Evolutionary conservation across 2,113 vertebrate genomes (phyloP).

Genomic region (Pteruthius melanotis): DNA sequence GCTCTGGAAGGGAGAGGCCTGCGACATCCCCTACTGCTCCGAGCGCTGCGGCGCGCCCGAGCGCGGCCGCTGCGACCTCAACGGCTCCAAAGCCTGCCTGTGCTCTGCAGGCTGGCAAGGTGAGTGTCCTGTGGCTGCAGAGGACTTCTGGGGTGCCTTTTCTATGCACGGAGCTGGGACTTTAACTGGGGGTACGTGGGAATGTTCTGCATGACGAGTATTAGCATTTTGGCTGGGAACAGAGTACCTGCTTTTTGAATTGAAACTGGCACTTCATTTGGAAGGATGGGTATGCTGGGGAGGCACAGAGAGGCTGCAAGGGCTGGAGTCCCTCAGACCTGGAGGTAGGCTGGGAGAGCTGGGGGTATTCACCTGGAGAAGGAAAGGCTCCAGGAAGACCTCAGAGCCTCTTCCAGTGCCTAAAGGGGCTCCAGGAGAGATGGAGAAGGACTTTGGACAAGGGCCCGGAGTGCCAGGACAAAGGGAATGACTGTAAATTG

Average conservation of each 20-base stretch:
- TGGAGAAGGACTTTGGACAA: not conserved
- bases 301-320: not conserved
- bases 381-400: not conserved
- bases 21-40: constrained; percentile 85
- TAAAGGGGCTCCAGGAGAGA: not conserved
- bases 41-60: constrained; percentile 79
- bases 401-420: not conserved
- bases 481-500: not conserved
- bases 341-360: not conserved
- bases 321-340: not conserved
- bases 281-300: not conserved
- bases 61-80: constrained; percentile 76
- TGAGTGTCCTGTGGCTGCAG: not conserved
- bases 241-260: not conserved
- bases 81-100: constrained; percentile 70
- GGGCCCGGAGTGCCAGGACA: not conserved
- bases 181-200: not conserved
- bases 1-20: constrained; percentile 90
- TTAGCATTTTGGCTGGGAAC: not conserved
- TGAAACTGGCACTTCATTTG: not conserved
- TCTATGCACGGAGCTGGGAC: fast-evolving
- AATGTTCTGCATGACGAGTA: not conserved
- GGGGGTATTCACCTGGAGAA: fast-evolving
- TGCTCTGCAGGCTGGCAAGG: constrained; percentile 91
- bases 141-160: not conserved